These are phyloP conservation scores for Hymenopus coronatus DNA, from an alignment of 2,888 invertebrate species.

Conservation along the genomic window DNA sequence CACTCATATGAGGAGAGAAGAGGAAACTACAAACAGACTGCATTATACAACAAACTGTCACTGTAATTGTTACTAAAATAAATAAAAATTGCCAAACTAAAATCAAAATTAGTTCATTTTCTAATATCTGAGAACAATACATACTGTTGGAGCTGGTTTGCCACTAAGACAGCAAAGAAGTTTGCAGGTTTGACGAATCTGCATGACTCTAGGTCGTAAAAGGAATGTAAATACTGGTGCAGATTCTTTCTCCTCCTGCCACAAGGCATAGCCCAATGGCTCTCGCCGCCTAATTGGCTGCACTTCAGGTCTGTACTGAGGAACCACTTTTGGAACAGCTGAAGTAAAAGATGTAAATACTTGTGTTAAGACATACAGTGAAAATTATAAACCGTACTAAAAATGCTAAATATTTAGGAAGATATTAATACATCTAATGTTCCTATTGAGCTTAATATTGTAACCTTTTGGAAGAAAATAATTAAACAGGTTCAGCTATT, in stretches of 20 bases:
- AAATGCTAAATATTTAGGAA: no score
- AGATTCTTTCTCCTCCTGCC: conserved; percentile 90
- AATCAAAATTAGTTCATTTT: background rate
- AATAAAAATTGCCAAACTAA: no score
- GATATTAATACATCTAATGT: no score
- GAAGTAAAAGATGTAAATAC: conserved; percentile 36
- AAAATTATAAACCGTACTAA: background rate
- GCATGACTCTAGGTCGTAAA: conserved; percentile 97
- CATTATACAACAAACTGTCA: no score
- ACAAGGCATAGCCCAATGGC: conserved; percentile 80
- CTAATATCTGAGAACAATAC: conserved; percentile 14
- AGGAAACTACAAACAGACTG: no score
- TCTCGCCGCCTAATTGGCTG: conserved; percentile 75
- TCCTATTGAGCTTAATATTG: no score
- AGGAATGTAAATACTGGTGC: conserved; percentile 98
- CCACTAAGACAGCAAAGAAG: conserved; percentile 94
- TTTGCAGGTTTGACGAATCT: conserved; percentile 94
- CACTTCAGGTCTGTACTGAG: conserved; percentile 65
- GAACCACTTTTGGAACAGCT: conserved; percentile 73
- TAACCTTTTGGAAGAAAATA: no score
- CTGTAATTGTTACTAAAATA: no score
- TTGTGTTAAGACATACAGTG: conserved; percentile 1
- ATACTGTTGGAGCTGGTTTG: conserved; percentile 88
- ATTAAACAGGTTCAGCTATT: no score
- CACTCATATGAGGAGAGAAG: no score